These are phyloP conservation scores for Kryptopterus vitreolus DNA, from an alignment of 2,797 vertebrate species.

Conservation along the genomic window DNA sequence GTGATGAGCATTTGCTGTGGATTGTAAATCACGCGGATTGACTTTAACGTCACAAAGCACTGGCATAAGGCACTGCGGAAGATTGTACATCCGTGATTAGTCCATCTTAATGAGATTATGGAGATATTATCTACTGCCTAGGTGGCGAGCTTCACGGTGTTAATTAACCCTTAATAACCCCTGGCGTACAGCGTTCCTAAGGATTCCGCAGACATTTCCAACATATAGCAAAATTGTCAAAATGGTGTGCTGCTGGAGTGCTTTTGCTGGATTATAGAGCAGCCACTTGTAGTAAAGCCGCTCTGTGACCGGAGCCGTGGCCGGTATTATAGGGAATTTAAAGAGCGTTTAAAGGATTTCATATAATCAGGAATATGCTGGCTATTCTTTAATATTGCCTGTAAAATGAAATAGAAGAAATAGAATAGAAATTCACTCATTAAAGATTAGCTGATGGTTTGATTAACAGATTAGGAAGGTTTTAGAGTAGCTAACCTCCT, in stretches of 20 bases:
- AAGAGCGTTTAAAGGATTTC: not conserved
- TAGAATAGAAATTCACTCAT: too few relatives aligned
- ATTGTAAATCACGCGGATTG: too few relatives aligned
- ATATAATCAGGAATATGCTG: not conserved
- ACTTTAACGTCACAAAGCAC: not conserved
- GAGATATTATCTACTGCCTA: conserved; percentile 30
- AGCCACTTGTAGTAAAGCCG: not conserved
- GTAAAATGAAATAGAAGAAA: too few relatives aligned
- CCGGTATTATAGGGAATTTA: not conserved
- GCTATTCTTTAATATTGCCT: not conserved
- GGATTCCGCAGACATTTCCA: conserved; percentile 36
- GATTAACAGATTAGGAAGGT: too few relatives aligned
- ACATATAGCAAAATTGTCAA: not conserved
- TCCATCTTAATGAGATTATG: conserved; percentile 23
- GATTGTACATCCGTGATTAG: conserved; percentile 1
- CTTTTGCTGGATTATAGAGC: not conserved
- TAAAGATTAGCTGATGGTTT: too few relatives aligned
- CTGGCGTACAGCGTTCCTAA: conserved; percentile 9
- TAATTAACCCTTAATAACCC: conserved; percentile 40
- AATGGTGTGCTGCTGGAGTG: not conserved
- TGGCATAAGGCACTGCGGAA: conserved; percentile 17
- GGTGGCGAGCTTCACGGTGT: conserved; percentile 37
- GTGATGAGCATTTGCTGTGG: not conserved
- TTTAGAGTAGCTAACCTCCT: not conserved
- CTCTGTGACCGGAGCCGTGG: not conserved